phyloP scores from a whole-genome alignment of 2,113 vertebrate species.

The Oceanodroma tethys region DNA sequence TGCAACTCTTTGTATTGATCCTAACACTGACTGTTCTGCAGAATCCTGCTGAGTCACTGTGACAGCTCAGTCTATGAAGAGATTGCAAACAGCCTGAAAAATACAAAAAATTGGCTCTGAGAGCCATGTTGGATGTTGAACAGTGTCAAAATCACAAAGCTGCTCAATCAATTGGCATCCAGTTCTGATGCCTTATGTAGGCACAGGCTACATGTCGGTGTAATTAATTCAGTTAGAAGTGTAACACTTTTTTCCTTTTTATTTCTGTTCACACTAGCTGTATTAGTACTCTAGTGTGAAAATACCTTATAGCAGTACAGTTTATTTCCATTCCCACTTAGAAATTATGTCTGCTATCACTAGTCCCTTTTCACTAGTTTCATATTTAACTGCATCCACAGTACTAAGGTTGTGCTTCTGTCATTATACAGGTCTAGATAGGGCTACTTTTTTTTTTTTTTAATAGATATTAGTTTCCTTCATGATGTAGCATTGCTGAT shows the following conservation, averaged over 20 bases:
- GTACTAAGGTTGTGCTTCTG: not conserved
- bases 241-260: not conserved
- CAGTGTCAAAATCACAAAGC: not conserved
- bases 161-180: not conserved
- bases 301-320: not conserved
- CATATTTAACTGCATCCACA: not conserved
- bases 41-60: not conserved
- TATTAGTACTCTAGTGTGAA: not conserved
- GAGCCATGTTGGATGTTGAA: not conserved
- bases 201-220: not conserved
- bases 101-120: not conserved
- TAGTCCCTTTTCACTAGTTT: not conserved
- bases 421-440: not conserved
- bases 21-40: not conserved
- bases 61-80: not conserved
- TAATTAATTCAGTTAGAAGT: not conserved
- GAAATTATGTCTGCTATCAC: not conserved
- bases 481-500: not conserved
- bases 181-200: not conserved
- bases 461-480: not conserved
- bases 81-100: not conserved
- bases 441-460: not conserved
- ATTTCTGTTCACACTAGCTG: not conserved
- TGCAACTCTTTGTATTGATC: not conserved
- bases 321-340: not conserved